phyloP scores from a whole-genome alignment of 1,140 invertebrate genomes.

The Myzus persicae region DNA sequence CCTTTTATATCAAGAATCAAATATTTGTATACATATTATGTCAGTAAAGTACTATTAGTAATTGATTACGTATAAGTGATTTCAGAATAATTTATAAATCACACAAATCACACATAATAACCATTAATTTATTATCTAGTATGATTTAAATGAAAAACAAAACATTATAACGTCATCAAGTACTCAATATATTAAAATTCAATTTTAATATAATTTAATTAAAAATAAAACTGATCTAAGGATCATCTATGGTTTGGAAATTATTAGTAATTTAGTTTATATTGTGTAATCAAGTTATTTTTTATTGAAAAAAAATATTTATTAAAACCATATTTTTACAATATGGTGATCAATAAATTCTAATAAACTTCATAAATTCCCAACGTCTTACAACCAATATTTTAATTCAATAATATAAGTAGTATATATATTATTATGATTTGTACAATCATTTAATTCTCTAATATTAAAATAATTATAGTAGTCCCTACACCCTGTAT shows the following conservation, averaged over 20 bases:
- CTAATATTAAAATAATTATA: background rate
- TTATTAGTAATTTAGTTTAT: background rate
- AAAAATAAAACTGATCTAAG: background rate
- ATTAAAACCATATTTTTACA: background rate
- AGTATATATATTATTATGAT: too few species aligned
- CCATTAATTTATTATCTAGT: background rate
- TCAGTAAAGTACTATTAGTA: background rate
- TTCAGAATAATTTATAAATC: background rate
- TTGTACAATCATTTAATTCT: background rate
- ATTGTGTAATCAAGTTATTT: background rate
- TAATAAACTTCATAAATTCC: too few species aligned
- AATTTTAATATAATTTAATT: background rate
- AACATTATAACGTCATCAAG: background rate
- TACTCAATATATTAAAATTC: background rate
- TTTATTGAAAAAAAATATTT: background rate
- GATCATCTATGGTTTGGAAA: background rate
- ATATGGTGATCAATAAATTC: too few species aligned
- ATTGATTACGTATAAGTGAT: background rate
- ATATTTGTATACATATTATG: background rate
- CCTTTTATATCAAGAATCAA: too few species aligned
- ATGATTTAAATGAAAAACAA: background rate
- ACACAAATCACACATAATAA: background rate
- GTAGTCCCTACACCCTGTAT: background rate
- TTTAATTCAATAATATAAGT: too few species aligned
- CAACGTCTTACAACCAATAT: background rate